A percentile compares a stretch with the other conserved stretches of the same genome.
phyloP scores from a whole-genome alignment of 1,140 invertebrate genomes.

The Calephelis nemesis region DNA sequence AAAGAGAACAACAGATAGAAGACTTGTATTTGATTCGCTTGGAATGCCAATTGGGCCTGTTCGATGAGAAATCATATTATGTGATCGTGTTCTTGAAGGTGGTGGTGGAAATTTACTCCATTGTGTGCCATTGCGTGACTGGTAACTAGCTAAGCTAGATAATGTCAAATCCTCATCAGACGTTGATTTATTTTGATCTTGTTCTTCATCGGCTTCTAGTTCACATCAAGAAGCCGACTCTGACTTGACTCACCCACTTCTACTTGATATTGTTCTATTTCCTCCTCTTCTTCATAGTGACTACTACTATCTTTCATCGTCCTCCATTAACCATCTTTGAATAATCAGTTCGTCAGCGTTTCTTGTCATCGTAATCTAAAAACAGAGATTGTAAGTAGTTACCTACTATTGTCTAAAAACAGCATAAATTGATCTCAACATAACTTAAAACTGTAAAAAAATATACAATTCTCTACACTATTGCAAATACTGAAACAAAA shows the following conservation, averaged over 20 bases:
- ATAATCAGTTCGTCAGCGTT: no score
- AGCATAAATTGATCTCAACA: no score
- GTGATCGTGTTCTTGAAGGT: slow-evolving; percentile 3
- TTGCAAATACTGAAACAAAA: background rate
- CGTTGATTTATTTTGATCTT: background rate
- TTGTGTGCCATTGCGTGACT: slow-evolving; percentile 11
- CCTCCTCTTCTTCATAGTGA: background rate
- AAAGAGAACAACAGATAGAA: background rate
- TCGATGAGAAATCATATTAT: slow-evolving; percentile 5
- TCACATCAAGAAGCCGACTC: background rate
- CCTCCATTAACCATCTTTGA: no score
- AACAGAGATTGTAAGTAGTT: no score
- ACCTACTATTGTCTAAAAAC: no score
- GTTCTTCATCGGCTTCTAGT: background rate
- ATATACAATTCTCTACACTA: no score
- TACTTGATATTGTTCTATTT: background rate
- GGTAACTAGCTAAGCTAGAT: background rate
- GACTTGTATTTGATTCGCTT: background rate
- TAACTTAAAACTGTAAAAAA: no score
- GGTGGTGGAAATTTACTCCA: background rate
- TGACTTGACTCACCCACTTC: slow-evolving; percentile 2
- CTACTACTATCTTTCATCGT: background rate
- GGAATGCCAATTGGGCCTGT: background rate
- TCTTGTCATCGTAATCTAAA: no score
- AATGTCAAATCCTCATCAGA: slow-evolving; percentile 5